phyloP scores from a whole-genome alignment of 2,113 vertebrate genomes.

The Lophura nycthemera region DNA sequence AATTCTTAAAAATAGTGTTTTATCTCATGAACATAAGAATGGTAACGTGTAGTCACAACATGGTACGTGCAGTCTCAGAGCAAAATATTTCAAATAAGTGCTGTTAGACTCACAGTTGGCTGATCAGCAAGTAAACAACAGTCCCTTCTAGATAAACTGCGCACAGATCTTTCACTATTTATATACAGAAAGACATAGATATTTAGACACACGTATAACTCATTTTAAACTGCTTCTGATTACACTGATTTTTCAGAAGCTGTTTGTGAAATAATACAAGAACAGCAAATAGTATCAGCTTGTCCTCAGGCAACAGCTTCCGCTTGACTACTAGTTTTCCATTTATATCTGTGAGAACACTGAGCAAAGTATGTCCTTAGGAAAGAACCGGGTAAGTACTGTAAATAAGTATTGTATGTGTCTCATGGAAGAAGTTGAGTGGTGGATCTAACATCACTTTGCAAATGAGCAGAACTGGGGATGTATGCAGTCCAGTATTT shows the following conservation, averaged over 20 bases:
- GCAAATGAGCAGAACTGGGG: background rate
- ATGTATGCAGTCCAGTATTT: background rate
- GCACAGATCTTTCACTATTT: background rate
- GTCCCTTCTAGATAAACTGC: background rate
- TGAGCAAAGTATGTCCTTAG: background rate
- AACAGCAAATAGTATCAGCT: background rate
- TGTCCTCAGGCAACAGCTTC: background rate
- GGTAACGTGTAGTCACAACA: background rate
- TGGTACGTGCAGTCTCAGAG: background rate
- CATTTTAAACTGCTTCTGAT: background rate
- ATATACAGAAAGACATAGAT: background rate
- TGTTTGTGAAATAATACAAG: background rate
- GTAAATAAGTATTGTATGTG: fast-evolving
- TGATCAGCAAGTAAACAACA: fast-evolving
- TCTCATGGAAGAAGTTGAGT: background rate
- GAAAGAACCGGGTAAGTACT: background rate
- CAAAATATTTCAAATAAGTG: background rate
- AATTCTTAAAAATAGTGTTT: background rate
- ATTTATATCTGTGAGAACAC: background rate
- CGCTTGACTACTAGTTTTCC: background rate
- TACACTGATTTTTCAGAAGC: background rate
- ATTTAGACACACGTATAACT: background rate
- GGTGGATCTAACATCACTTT: background rate
- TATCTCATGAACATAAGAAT: background rate
- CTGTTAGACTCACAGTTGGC: background rate